Conservation (phyloP, 2,888 invertebrate species). For the Lacanobia wlatinum region DNA sequence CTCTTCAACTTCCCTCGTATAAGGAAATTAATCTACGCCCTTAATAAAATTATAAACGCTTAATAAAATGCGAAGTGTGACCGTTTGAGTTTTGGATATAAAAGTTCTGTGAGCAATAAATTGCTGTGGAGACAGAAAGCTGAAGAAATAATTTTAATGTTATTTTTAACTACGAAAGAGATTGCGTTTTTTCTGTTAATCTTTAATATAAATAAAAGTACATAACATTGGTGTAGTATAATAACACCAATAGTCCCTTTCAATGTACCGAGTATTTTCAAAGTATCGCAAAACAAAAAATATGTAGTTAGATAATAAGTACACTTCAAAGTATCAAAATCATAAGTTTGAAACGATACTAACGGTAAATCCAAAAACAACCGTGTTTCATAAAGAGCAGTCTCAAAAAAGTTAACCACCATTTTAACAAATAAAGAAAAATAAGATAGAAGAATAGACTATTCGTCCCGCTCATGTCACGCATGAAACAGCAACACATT, state of each 20-base stretch:
- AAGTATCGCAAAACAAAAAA: too few relatives aligned
- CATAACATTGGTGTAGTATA: too few relatives aligned
- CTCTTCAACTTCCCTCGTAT: conserved; percentile 58
- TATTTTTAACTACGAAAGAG: background rate
- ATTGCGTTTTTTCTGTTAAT: too few relatives aligned
- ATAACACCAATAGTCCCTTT: too few relatives aligned
- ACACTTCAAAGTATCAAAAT: too few relatives aligned
- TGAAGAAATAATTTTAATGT: conserved; percentile 1
- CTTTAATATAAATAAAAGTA: too few relatives aligned
- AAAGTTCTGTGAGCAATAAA: conserved; percentile 28
- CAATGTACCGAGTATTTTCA: too few relatives aligned
- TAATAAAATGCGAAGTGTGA: conserved; percentile 49
- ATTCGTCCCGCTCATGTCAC: too few relatives aligned
- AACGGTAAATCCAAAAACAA: too few relatives aligned
- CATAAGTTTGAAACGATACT: too few relatives aligned
- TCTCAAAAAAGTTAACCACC: background rate
- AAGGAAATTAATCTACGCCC: conserved; percentile 59
- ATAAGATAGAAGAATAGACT: too few relatives aligned
- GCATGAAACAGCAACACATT: background rate
- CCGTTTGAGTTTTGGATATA: conserved; percentile 37
- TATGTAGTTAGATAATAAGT: too few relatives aligned
- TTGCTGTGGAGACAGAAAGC: conserved; percentile 5
- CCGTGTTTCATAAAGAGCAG: background rate
- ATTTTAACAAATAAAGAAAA: background rate
- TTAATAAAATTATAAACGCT: conserved; percentile 59